Evolutionary conservation across 2,888 invertebrate genomes (phyloP), one percentile per base, ranked within the genome.

Genomic region (Caenorhabditis japonica): DNA sequence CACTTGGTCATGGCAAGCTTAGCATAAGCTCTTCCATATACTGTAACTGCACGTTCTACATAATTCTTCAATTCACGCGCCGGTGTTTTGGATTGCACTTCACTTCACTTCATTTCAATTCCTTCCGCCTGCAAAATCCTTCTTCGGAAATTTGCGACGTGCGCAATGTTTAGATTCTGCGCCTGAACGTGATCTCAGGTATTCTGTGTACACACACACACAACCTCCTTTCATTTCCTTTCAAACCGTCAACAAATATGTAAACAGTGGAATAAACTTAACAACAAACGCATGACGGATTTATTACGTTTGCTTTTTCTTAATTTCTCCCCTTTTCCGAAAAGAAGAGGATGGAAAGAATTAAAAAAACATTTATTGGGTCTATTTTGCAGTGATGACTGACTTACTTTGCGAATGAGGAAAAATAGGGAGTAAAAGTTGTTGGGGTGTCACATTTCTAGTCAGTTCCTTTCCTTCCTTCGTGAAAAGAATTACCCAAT

Each of bases 111-210:
- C n/a, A n/a, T n/a, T n/a, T n/a, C n/a, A n/a, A n/a, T n/a, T n/a
- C n/a, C n/a, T n/a, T n/a, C n/a, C n/a, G n/a, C 51, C 51, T 36
- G 1, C 25, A 19, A 36, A 49, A 38, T 38, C 51, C 51, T 36
- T 51, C 23, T 38, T 36, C 34, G 33, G 12, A 23, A 49, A 13
- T 33, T 34, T 17, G 49, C 30, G 17, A 47, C 23, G n/a, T n/a
- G 19, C 49, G 21, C 2, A 49, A 34, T 49, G 49, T 49, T 34
- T 34, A 34, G 49, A 34, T 34, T 49, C 34, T 49, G 49, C 49
- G 36, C 51, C 51, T 51, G 51, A 51, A 51, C 51, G 51, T 51
- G 51, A 51, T 51, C 38, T 36, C 36, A 51, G 51, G 51, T 51
- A 51, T 51, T 51, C 51, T 36, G 38, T 51, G 51, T 51, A 51